A percentile compares a stretch with the other conserved stretches of the same genome.
Evolutionary conservation across 2,797 vertebrate species (phyloP).

Genomic region (Pangasius djambal): DNA sequence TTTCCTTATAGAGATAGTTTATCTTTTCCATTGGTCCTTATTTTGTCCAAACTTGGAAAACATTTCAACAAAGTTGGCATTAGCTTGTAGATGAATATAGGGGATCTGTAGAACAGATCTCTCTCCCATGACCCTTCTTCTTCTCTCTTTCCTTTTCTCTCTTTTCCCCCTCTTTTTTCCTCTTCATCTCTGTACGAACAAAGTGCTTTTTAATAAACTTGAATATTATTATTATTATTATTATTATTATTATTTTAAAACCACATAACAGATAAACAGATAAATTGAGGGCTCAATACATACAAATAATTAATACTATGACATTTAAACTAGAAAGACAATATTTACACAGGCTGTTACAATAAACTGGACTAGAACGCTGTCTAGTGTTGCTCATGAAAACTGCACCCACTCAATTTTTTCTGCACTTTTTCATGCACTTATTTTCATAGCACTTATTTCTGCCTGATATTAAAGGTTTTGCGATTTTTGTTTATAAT

Average conservation of each 20-base stretch:
- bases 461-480: neutral
- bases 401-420: neutral
- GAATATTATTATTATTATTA: neutral
- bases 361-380: neutral
- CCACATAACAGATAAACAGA: no score
- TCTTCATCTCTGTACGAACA: neutral
- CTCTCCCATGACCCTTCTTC: neutral
- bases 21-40: neutral
- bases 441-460: neutral
- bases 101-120: neutral
- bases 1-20: neutral
- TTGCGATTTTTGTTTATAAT: neutral
- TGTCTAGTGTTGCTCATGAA: constrained; percentile 8
- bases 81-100: neutral
- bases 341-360: neutral
- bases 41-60: neutral
- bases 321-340: neutral
- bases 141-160: neutral
- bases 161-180: neutral
- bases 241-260: no score
- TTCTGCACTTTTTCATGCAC: no score
- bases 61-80: neutral
- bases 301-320: neutral
- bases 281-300: neutral
- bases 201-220: neutral